Base-by-base conservation (phyloP, 2,797 vertebrate species). In the Rhinella marina region DNA sequence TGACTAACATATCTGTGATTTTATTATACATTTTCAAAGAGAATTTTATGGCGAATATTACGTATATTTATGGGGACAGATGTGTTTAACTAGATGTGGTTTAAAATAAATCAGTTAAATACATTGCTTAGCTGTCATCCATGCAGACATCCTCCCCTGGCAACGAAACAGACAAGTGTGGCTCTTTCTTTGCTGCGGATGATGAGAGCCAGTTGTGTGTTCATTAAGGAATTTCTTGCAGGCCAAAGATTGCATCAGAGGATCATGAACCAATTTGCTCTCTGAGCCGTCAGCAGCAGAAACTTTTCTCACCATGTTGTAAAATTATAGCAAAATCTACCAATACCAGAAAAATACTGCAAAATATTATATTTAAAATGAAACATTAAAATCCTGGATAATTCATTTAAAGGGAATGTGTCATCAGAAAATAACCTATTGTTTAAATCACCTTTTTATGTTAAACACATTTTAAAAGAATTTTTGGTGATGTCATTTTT, bases 21-120 rank as follows among this genome's bases (percentile, higher is more conserved):
- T 92, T 93, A 94, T 94, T 93, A 92, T 93, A 93, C 48, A 90
- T 89, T 90, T 89, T 92, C 93, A 90, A 90, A 92, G 90, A 88
- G 90, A 90, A 91, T 92, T 93, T 92, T 92, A 92, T 92, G 91
- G 88, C 90, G 90, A 41, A 90, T 86, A 90, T 92, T 92, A 93
- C 86, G 90, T 90, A 89, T 89, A 91, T 89, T 91, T 91, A 88
- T 90, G 89, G 87, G 94, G 92, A 88, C 91, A 92, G 91, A 91
- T 92, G 90, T 92, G 92, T 91, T 91, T 91, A 92, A 87, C 90
- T 92, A 90, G 88, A 92, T 90, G 89, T 91, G 90, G 91, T 93
- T 95, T 93, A 90, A 92, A 91, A 92, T 92, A 92, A 93, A 90
- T 75, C 79, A 6, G 41, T 79, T 92, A 91, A 91, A 92, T 92